phyloP scores from a whole-genome alignment of 2,888 invertebrate genomes.

The Patella ulyssiponensis region DNA sequence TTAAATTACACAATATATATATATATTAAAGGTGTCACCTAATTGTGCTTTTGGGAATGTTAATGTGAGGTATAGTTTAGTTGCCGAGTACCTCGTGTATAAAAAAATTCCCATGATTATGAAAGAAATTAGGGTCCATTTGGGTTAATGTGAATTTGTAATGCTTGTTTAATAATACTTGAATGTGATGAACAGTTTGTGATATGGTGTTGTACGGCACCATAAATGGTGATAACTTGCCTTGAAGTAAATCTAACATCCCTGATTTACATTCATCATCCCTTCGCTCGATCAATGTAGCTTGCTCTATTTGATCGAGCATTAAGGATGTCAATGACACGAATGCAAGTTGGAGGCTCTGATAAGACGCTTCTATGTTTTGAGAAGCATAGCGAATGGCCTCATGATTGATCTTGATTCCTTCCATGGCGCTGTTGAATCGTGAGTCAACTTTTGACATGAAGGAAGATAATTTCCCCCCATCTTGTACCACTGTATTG shows the following conservation, averaged over 20 bases:
- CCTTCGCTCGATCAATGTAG: background rate
- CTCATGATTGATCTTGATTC: background rate
- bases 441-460: background rate
- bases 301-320: background rate
- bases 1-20: no score
- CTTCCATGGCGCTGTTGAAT: background rate
- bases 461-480: background rate
- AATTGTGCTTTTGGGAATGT: slow-evolving; percentile 8
- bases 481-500: no score
- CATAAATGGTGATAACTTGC: slow-evolving; percentile 14
- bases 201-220: background rate
- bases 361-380: background rate
- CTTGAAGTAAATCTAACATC: slow-evolving; percentile 6
- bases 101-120: slow-evolving; percentile 14
- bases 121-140: slow-evolving; percentile 10
- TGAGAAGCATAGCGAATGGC: background rate
- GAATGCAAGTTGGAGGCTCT: background rate
- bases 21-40: no score
- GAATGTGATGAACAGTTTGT: background rate
- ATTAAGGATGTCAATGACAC: background rate
- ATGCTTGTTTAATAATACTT: slow-evolving; percentile 5
- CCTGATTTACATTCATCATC: slow-evolving; percentile 1
- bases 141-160: slow-evolving; percentile 11
- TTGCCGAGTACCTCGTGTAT: background rate
- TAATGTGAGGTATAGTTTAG: slow-evolving; percentile 15